Percentiles rank a stretch among this genome's conserved stretches.
Conservation (phyloP, 2,113 vertebrate species). For the Engystomops pustulosus region DNA sequence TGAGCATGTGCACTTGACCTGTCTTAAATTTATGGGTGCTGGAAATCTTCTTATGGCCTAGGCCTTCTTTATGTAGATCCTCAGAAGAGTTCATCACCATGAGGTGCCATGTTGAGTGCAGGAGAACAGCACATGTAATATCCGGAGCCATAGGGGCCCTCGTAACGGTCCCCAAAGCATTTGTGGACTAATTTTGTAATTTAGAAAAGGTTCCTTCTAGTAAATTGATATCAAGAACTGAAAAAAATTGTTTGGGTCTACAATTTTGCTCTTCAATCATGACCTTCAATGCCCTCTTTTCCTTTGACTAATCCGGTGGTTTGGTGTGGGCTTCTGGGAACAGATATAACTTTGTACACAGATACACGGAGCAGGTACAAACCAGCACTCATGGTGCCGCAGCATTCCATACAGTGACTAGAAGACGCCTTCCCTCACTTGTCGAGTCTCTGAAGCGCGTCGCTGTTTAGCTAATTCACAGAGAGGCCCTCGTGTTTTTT, state of each 20-base stretch:
- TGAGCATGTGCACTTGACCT: too few relatives aligned
- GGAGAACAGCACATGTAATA: too few relatives aligned
- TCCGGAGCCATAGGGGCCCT: too few relatives aligned
- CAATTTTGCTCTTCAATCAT: not conserved
- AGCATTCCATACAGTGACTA: not conserved
- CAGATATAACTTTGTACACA: not conserved
- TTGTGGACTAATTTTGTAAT: too few relatives aligned
- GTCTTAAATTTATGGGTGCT: too few relatives aligned
- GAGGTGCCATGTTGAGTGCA: too few relatives aligned
- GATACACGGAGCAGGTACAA: slow-evolving; percentile 20
- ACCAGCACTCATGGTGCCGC: slow-evolving; percentile 20
- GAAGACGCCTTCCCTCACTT: slow-evolving; percentile 13
- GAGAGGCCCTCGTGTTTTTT: slow-evolving; percentile 44
- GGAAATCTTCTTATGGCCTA: too few relatives aligned
- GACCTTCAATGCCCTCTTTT: slow-evolving; percentile 30
- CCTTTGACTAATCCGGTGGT: not conserved
- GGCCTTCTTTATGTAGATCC: too few relatives aligned
- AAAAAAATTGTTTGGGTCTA: too few relatives aligned
- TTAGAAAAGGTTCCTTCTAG: too few relatives aligned
- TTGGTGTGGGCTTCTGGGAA: not conserved
- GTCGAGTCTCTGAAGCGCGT: slow-evolving; percentile 18
- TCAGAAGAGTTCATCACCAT: too few relatives aligned
- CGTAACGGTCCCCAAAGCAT: too few relatives aligned
- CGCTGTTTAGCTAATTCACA: slow-evolving; percentile 1
- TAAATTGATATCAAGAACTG: not conserved